phyloP scores from a whole-genome alignment of 2,113 vertebrate genomes.

The Halcyon malimbica region DNA sequence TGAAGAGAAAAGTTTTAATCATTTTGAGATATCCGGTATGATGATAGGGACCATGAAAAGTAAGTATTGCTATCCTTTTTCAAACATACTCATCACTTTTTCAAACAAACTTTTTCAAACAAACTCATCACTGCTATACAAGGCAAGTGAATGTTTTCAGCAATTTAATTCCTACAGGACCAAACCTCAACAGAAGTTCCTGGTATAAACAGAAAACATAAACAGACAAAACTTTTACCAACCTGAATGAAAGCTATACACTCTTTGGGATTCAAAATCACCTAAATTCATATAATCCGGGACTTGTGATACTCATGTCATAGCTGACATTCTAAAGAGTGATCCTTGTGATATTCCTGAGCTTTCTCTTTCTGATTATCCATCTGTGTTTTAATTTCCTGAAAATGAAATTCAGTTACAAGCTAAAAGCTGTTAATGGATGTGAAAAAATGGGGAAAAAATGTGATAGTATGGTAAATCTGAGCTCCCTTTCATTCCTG shows the following conservation, averaged over 20 bases:
- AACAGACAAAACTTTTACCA: not conserved
- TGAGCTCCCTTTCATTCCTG: slow-evolving; percentile 11
- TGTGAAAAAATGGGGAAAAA: slow-evolving; percentile 48
- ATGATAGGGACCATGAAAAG: not conserved
- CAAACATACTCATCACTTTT: not conserved
- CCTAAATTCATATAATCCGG: not conserved
- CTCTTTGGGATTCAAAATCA: not conserved
- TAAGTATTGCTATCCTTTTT: not conserved
- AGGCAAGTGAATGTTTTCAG: not conserved
- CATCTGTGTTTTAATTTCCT: slow-evolving; percentile 61
- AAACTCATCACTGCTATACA: not conserved
- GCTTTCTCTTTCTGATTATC: slow-evolving; percentile 1
- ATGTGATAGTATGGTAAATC: slow-evolving; percentile 41
- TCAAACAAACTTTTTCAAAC: not conserved
- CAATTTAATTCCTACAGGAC: not conserved
- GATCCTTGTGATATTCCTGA: slow-evolving; percentile 1
- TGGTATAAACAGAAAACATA: not conserved
- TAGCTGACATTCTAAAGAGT: not conserved
- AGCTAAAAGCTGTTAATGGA: slow-evolving; percentile 70
- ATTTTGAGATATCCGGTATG: not conserved
- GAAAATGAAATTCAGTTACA: slow-evolving; percentile 67
- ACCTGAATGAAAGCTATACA: not conserved
- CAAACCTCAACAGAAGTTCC: not conserved
- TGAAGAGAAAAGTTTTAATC: not conserved
- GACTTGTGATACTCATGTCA: not conserved